Conservation (phyloP, 1,140 invertebrate species). For the Aphelinus atriplicis region DNA sequence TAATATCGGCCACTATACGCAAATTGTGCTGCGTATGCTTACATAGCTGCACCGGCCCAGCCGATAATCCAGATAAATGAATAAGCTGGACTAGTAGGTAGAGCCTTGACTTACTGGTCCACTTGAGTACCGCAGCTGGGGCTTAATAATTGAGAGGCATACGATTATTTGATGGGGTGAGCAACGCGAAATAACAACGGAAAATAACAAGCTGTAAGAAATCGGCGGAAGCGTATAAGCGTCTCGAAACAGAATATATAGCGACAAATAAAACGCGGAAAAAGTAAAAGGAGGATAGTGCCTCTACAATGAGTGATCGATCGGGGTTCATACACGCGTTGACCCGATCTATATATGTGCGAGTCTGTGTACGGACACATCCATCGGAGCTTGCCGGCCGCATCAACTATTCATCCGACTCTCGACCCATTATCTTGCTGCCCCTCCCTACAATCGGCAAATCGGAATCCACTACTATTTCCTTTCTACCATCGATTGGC, state of each 20-base stretch:
- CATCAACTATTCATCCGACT: constrained; percentile 27
- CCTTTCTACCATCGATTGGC: background rate
- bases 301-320: constrained; percentile 27
- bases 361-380: too few relatives aligned
- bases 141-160: constrained; percentile 15
- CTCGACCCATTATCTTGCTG: constrained; percentile 10
- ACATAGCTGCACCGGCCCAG: too few relatives aligned
- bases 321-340: background rate
- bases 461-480: too few relatives aligned
- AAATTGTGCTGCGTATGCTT: too few relatives aligned
- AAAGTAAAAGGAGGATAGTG: background rate
- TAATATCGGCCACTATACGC: too few relatives aligned
- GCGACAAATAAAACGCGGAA: constrained; percentile 1
- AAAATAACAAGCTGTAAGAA: background rate
- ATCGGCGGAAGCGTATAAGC: background rate
- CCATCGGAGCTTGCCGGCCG: background rate
- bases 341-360: background rate
- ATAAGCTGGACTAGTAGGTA: background rate
- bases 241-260: background rate
- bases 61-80: constrained; percentile 4
- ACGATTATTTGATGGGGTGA: background rate
- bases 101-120: constrained; percentile 27
- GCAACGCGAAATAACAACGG: background rate
- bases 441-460: background rate
- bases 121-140: background rate